Conservation (phyloP, 1,140 invertebrate genomes). For the Calephelis virginiensis region DNA sequence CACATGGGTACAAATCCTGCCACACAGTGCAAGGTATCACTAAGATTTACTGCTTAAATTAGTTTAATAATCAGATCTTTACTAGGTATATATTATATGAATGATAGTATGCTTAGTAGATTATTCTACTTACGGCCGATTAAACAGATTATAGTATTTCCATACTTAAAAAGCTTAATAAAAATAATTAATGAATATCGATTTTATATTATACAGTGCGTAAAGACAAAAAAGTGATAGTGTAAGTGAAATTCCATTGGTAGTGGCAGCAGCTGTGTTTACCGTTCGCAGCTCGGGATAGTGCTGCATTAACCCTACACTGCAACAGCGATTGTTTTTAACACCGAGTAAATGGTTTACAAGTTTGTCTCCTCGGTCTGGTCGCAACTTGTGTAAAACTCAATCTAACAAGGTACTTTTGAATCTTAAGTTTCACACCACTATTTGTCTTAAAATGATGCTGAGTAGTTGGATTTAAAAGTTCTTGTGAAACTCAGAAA, state of each 20-base stretch:
- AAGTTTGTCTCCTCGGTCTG: conserved; percentile 30
- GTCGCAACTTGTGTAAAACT: conserved; percentile 25
- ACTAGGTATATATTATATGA: too few species aligned
- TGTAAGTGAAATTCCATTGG: neutral
- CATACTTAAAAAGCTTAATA: too few species aligned
- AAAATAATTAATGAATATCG: too few species aligned
- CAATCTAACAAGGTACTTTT: conserved; percentile 23
- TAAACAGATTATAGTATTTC: too few species aligned
- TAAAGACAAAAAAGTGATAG: too few species aligned
- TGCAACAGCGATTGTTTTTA: conserved; percentile 41
- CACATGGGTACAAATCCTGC: too few species aligned
- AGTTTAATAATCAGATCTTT: too few species aligned
- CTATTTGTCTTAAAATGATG: neutral
- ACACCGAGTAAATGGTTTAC: conserved; percentile 43
- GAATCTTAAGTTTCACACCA: conserved; percentile 21
- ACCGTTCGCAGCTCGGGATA: conserved; percentile 26
- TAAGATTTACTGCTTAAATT: too few species aligned
- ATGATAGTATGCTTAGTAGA: too few species aligned
- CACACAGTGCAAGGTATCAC: too few species aligned
- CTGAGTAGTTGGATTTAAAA: neutral
- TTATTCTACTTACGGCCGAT: too few species aligned
- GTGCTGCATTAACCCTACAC: conserved; percentile 39
- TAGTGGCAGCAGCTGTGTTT: conserved; percentile 33
- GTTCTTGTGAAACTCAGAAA: neutral
- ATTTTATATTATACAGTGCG: too few species aligned